A percentile compares a stretch with the other conserved stretches of the same genome.
These are phyloP conservation scores for Ceyx melanurus DNA, from an alignment of 2,113 vertebrate genomes.

Conservation along the genomic window DNA sequence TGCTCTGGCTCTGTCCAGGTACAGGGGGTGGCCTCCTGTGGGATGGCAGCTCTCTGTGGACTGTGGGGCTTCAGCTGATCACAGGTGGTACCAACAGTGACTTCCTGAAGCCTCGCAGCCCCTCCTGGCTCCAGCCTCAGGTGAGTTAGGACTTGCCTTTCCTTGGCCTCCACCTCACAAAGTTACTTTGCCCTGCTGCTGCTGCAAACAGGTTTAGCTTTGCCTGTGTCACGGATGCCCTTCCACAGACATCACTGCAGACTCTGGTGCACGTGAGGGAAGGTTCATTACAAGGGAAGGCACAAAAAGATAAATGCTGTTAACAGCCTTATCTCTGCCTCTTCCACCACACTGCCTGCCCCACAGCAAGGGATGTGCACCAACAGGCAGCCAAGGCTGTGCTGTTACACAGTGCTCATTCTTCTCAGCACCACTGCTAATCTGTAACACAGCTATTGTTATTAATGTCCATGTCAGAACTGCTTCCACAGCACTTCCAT, in stretches of 20 bases:
- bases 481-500: background rate
- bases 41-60: background rate
- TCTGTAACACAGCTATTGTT: background rate
- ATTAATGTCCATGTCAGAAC: background rate
- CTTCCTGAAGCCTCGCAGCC: background rate
- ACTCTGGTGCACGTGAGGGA: background rate
- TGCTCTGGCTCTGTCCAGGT: background rate
- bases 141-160: background rate
- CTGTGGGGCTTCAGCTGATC: background rate
- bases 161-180: fast-evolving
- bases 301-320: background rate
- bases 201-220: background rate
- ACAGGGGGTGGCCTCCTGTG: background rate
- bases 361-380: background rate
- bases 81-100: background rate
- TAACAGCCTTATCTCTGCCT: background rate
- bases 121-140: background rate
- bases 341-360: background rate
- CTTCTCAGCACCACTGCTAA: background rate
- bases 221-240: background rate
- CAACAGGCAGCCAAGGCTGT: background rate
- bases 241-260: background rate
- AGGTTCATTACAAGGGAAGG: background rate
- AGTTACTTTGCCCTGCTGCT: background rate
- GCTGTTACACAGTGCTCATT: background rate